These are phyloP conservation scores for Aphaenogaster ashmeadi DNA, from an alignment of 1,140 invertebrate genomes.

Conservation along the genomic window DNA sequence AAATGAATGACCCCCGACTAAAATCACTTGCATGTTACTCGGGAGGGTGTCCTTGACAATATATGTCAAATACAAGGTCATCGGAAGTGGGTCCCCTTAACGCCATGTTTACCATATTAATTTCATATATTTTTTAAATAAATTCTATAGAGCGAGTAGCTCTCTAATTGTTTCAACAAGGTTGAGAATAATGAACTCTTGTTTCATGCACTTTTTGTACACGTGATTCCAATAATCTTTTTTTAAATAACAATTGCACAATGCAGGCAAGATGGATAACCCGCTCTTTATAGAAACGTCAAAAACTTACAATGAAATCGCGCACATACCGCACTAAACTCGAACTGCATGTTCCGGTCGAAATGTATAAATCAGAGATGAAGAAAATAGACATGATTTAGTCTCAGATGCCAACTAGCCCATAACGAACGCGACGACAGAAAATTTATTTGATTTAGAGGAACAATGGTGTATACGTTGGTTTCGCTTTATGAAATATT, in stretches of 20 bases:
- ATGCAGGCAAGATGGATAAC: conserved; percentile 6
- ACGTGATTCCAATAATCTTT: not conserved
- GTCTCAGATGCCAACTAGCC: not conserved
- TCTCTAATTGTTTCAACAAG: not conserved
- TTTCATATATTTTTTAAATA: not conserved
- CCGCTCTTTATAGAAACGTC: not conserved
- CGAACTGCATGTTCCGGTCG: not conserved
- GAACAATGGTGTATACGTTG: not conserved
- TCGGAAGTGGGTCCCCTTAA: too few relatives aligned
- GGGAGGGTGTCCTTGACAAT: too few relatives aligned
- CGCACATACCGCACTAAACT: conserved; percentile 2
- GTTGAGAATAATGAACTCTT: not conserved
- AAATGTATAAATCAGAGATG: conserved; percentile 23
- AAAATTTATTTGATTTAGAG: conserved; percentile 30
- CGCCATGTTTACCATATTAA: too few relatives aligned
- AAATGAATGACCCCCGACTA: too few relatives aligned
- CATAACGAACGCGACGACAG: conserved; percentile 12
- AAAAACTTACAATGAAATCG: conserved; percentile 25
- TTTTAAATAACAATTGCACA: conserved; percentile 11
- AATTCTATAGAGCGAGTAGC: not conserved
- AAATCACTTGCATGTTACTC: too few relatives aligned
- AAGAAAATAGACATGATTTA: conserved; percentile 15
- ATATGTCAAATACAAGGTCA: too few relatives aligned
- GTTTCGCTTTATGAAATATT: conserved; percentile 49
- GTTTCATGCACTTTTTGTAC: not conserved